A percentile compares a stretch with the other conserved stretches of the same genome.
Conservation (phyloP, 2,113 vertebrate species). For the Mirza zaza region DNA sequence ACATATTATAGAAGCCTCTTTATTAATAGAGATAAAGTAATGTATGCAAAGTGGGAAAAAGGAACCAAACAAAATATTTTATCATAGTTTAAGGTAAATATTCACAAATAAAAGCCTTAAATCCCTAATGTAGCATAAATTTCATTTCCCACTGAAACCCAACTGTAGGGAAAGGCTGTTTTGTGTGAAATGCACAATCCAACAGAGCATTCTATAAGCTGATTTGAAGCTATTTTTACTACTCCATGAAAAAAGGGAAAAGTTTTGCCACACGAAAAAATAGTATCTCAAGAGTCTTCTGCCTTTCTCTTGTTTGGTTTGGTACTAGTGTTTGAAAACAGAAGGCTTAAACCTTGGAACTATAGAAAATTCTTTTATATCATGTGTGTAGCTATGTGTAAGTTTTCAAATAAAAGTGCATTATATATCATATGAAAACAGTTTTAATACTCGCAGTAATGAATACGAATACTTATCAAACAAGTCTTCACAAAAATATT, state of each 20-base stretch:
- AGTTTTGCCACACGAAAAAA: neutral
- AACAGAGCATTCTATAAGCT: constrained; percentile 12
- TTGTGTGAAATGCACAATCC: constrained; percentile 41
- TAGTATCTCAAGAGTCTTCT: neutral
- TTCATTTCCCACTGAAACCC: constrained; percentile 47
- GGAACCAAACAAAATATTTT: constrained; percentile 32
- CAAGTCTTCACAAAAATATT: neutral
- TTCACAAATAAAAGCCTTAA: constrained; percentile 46
- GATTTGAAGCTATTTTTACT: constrained; percentile 58
- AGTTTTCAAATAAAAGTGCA: neutral
- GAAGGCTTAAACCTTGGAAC: neutral
- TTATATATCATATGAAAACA: neutral
- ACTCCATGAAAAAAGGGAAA: neutral
- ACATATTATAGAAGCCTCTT: neutral
- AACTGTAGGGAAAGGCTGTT: neutral
- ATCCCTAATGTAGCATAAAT: neutral
- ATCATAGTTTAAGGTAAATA: constrained; percentile 48
- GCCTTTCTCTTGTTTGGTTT: neutral
- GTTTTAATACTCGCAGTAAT: neutral
- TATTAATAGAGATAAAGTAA: constrained; percentile 42
- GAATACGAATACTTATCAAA: neutral
- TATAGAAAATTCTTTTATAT: neutral
- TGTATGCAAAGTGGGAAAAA: neutral
- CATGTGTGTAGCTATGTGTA: neutral
- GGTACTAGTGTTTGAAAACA: neutral